Base-by-base conservation (phyloP, 2,888 invertebrate genomes). In the Macroteleia sp. region DNA sequence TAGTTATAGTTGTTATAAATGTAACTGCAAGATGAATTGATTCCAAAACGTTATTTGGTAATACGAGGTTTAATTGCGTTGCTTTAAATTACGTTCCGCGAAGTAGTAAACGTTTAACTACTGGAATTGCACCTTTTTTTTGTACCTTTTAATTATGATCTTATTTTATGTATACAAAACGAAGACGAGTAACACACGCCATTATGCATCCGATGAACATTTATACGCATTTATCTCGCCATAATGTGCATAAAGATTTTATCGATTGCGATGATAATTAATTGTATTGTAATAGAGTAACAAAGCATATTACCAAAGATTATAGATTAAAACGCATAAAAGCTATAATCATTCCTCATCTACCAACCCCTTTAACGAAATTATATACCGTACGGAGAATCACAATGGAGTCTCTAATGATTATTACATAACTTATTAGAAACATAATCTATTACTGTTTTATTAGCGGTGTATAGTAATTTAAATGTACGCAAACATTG, bases 201-300 rank as follows among this genome's bases (percentile, higher is more conserved):
- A n/a, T n/a, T n/a, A n/a, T n/a, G n/a, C n/a, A n/a, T n/a, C n/a
- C 14, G 12, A 25, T 44, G 6, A 28, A 28, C 25, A 30, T 46
- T 61, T 46, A 22, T 5, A 20, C 36, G n/a, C 36, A 59, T 46
- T 46, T 46, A 61, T 25, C 5, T 30, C 12, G n/a, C 12, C 20
- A 28, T 28, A 46, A 56, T 41, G 28, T 48, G 56, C 32, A 30
- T 32, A 20, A 44, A 66, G 48, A 30, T 56, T 48, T 25, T 20
- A 67, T 57, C 46, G 46, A 28, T 48, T 67, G n/a, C 25, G 19
- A 46, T 36, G 30, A 48, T 48, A 57, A 67, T 67, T 57, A 67
- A 57, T 67, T 57, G 41, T 41, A 57, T 48, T 39, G 57, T 41
- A 48, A 57, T 59, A 39, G 17, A 20, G 50, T 30, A 50, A 50